Conservation (phyloP, 2,797 vertebrate genomes). For the Triplophysa bombifrons region DNA sequence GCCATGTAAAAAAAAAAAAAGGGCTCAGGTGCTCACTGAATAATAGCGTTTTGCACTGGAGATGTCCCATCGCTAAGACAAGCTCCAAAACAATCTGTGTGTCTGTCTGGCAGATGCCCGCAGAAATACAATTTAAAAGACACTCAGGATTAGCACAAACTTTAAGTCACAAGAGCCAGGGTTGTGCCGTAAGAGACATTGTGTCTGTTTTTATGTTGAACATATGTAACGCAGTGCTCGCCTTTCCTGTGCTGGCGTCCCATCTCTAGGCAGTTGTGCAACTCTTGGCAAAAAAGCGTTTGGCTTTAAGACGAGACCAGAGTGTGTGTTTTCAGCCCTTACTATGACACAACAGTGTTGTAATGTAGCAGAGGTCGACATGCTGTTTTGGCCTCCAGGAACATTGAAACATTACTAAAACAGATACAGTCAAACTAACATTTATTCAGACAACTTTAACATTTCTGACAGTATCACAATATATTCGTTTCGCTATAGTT, state of each 20-base stretch:
- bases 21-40: constrained; percentile 19
- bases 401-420: constrained; percentile 22
- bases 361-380: constrained; percentile 44
- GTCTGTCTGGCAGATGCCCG: constrained; percentile 37
- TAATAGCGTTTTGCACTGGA: constrained; percentile 18
- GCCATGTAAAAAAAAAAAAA: background rate
- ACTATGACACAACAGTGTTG: constrained; percentile 48
- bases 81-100: constrained; percentile 24
- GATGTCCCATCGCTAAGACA: constrained; percentile 17
- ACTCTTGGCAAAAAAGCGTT: constrained; percentile 52
- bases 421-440: background rate
- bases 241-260: constrained; percentile 55
- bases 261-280: constrained; percentile 53
- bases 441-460: too few relatives aligned
- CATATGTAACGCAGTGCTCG: constrained; percentile 53
- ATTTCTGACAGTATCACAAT: too few relatives aligned
- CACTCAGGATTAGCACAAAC: background rate
- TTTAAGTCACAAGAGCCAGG: background rate
- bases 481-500: too few relatives aligned
- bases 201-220: constrained; percentile 52
- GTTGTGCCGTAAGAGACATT: constrained; percentile 38
- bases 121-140: background rate
- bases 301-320: constrained; percentile 47
- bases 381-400: background rate
- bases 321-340: constrained; percentile 37